Evolutionary conservation across 2,888 invertebrate genomes (phyloP).

Genomic region (Drosophila mimica): DNA sequence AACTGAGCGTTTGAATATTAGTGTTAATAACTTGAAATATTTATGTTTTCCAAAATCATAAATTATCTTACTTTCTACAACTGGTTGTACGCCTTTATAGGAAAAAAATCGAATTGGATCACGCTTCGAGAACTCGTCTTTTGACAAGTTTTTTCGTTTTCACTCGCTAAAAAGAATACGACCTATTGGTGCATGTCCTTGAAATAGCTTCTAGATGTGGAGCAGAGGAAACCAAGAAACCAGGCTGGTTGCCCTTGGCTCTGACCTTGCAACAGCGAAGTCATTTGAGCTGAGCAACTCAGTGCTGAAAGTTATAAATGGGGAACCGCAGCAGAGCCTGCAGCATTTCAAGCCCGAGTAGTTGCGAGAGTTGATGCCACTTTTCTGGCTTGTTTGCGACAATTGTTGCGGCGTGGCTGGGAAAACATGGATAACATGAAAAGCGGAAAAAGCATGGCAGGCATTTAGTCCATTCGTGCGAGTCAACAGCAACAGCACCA

Average conservation of each 20-base stretch:
- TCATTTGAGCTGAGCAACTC: not conserved
- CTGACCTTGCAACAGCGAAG: not conserved
- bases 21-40: no score
- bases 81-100: not conserved
- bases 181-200: not conserved
- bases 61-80: not conserved
- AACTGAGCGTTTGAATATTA: no score
- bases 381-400: conserved; percentile 76
- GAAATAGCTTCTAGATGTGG: not conserved
- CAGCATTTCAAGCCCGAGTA: conserved; percentile 27
- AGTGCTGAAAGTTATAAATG: conserved; percentile 22
- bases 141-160: not conserved
- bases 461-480: conserved; percentile 68
- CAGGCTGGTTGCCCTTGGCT: not conserved
- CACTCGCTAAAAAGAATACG: not conserved
- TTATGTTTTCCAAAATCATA: no score
- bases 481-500: conserved; percentile 48
- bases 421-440: conserved; percentile 43
- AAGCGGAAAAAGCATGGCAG: conserved; percentile 64
- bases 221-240: not conserved
- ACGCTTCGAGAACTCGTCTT: not conserved
- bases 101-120: not conserved
- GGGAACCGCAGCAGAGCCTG: conserved; percentile 20
- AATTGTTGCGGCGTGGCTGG: conserved; percentile 64
- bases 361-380: conserved; percentile 55